Percentiles rank a stretch among this genome's conserved stretches.
Evolutionary conservation across 2,113 vertebrate species (phyloP).

Genomic region (Halcyon senegalensis): DNA sequence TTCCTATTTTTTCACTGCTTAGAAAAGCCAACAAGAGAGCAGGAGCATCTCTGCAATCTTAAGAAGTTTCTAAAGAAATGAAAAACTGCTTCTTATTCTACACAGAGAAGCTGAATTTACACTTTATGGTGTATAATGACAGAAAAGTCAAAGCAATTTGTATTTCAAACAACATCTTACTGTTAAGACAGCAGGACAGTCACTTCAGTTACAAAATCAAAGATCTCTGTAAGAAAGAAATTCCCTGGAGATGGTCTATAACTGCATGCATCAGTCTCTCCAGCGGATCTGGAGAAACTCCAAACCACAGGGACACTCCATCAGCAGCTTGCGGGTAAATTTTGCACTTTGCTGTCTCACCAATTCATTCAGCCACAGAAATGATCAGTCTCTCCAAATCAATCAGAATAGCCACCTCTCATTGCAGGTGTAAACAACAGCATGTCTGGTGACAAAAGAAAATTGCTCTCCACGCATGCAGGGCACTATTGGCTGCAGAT

Average conservation of each 20-base stretch:
- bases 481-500: not conserved
- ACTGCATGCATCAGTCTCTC: not conserved
- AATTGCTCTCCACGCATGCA: not conserved
- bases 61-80: not conserved
- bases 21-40: not conserved
- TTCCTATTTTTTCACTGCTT: not conserved
- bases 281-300: not conserved
- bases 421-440: not conserved
- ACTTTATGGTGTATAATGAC: not conserved
- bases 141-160: not conserved
- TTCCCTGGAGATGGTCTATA: not conserved
- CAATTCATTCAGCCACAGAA: not conserved
- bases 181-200: not conserved
- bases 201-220: not conserved
- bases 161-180: not conserved
- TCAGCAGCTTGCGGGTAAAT: not conserved
- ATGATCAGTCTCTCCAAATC: not conserved
- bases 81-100: not conserved
- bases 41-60: not conserved
- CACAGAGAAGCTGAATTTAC: not conserved
- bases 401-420: not conserved
- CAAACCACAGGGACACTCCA: not conserved
- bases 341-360: not conserved
- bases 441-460: not conserved
- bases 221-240: not conserved